Conservation (phyloP, 2,888 invertebrate species). For the Drosophila anomalata region DNA sequence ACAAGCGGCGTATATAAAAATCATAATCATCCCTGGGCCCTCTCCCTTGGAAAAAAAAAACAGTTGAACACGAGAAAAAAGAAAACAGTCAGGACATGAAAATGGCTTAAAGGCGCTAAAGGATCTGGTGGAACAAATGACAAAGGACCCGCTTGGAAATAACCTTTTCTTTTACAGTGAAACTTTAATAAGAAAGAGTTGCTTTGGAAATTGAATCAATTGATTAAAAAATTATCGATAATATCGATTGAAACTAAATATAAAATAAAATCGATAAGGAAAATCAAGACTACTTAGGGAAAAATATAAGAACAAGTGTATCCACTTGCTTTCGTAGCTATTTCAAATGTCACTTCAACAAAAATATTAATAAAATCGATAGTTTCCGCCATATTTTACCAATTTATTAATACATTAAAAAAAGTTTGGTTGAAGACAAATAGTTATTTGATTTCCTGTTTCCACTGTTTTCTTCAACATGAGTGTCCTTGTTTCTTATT, state of each 20-base stretch:
- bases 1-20: conserved; percentile 7
- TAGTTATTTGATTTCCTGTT: background rate
- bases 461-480: background rate
- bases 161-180: background rate
- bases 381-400: no score
- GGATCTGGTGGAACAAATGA: conserved; percentile 1
- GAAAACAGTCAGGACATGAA: conserved; percentile 2
- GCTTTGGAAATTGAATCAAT: background rate
- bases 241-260: background rate
- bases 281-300: no score
- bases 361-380: no score
- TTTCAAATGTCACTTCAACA: no score
- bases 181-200: background rate
- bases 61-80: background rate
- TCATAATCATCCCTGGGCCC: conserved; percentile 14
- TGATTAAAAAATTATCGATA: background rate
- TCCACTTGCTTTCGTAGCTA: no score
- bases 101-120: background rate
- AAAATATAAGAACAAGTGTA: no score
- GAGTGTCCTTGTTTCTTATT: background rate
- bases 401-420: no score
- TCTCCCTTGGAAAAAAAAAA: conserved; percentile 1
- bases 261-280: no score
- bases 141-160: background rate
- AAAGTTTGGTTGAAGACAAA: no score